Conservation (phyloP, 2,113 vertebrate species). For the Archocentrus centrarchus region DNA sequence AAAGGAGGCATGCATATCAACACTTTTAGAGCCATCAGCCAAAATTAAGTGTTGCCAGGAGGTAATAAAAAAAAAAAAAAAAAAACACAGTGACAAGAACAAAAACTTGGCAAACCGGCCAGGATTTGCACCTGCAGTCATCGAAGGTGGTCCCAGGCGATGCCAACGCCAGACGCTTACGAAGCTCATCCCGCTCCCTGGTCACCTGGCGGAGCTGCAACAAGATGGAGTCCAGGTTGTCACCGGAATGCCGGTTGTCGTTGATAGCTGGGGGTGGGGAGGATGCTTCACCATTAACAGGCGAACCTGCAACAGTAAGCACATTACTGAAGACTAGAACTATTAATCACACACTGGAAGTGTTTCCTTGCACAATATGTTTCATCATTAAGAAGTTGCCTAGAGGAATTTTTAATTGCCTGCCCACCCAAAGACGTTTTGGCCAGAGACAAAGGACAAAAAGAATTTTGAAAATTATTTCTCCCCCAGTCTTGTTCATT, state of each 20-base stretch:
- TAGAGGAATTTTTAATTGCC: not conserved
- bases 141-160: constrained; percentile 94
- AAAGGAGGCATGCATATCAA: not conserved
- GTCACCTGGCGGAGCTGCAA: constrained; percentile 95
- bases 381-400: not conserved
- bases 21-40: constrained; percentile 7
- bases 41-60: constrained; percentile 17
- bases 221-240: constrained; percentile 91
- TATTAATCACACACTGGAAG: constrained; percentile 19
- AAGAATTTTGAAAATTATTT: not conserved
- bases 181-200: constrained; percentile 93
- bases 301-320: constrained; percentile 85
- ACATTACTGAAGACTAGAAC: constrained; percentile 51
- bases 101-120: constrained; percentile 35
- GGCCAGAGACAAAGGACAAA: not conserved
- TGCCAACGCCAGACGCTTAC: constrained; percentile 93
- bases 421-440: not conserved
- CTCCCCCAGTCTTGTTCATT: not conserved
- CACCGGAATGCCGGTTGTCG: constrained; percentile 88
- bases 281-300: constrained; percentile 87
- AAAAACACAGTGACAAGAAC: not conserved
- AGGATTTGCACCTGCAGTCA: constrained; percentile 89
- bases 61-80: not conserved
- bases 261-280: constrained; percentile 89
- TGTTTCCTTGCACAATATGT: not conserved